These are phyloP conservation scores for Onchidella celtica DNA, from an alignment of 2,888 invertebrate species.

Conservation along the genomic window DNA sequence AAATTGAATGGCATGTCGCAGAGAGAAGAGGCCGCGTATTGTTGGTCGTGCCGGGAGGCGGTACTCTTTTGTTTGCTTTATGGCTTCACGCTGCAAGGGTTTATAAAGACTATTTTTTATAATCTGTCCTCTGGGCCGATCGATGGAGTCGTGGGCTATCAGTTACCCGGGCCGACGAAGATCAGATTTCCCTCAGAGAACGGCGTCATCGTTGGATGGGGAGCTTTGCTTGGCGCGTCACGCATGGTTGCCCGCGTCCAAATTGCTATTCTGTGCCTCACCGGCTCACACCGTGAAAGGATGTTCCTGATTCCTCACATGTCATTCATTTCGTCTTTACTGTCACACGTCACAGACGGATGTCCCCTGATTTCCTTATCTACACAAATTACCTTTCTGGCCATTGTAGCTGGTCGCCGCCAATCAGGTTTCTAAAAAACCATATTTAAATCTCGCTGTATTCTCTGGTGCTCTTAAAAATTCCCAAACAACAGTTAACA, in stretches of 20 bases:
- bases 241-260: background rate
- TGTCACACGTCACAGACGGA: too few species aligned
- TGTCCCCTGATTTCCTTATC: too few species aligned
- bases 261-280: background rate
- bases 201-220: background rate
- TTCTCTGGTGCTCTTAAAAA: too few species aligned
- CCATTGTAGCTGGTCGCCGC: too few species aligned
- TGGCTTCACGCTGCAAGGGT: conserved; percentile 18
- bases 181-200: conserved; percentile 9
- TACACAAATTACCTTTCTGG: too few species aligned
- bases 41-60: conserved; percentile 27
- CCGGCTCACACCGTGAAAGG: background rate
- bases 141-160: conserved; percentile 33
- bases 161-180: background rate
- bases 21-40: background rate
- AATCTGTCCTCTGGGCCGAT: conserved; percentile 27
- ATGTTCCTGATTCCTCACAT: background rate
- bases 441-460: too few species aligned
- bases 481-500: too few species aligned
- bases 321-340: too few species aligned
- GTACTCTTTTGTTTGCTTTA: conserved; percentile 1
- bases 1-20: background rate
- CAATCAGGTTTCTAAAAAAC: too few species aligned
- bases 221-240: conserved; percentile 12
- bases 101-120: conserved; percentile 6